Evolutionary conservation across 2,888 invertebrate genomes (phyloP).

Genomic region (Andricus curvator): DNA sequence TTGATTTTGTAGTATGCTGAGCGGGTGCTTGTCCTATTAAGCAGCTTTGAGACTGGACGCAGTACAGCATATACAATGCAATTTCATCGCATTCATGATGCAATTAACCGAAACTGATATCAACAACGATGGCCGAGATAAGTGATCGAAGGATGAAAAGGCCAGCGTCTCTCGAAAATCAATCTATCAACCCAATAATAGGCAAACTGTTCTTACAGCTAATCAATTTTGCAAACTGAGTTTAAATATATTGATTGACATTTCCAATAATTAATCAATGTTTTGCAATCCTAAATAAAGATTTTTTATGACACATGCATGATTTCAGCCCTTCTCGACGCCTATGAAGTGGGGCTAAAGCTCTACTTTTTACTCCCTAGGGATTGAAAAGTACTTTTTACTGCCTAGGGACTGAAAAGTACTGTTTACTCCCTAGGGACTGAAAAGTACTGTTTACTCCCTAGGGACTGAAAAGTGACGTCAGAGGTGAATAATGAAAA

Average conservation of each 20-base stretch:
- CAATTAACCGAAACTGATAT: neutral
- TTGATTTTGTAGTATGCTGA: neutral
- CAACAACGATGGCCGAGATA: neutral
- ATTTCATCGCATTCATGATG: constrained; percentile 2
- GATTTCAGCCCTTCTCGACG: too few relatives aligned
- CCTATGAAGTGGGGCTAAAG: too few relatives aligned
- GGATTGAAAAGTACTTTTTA: too few relatives aligned
- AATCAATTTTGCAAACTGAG: neutral
- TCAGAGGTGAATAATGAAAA: too few relatives aligned
- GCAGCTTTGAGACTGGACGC: neutral
- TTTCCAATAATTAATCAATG: neutral
- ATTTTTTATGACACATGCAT: too few relatives aligned
- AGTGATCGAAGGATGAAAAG: neutral
- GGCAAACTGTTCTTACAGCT: neutral
- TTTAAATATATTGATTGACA: neutral
- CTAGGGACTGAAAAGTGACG: too few relatives aligned
- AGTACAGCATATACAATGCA: neutral
- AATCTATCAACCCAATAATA: neutral
- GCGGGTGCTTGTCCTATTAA: neutral
- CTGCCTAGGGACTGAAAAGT: too few relatives aligned
- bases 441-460: too few relatives aligned
- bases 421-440: too few relatives aligned
- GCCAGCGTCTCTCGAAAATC: neutral
- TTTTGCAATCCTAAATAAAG: neutral
- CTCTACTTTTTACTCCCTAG: too few relatives aligned